Evolutionary conservation across 2,113 vertebrate genomes (phyloP).

Genomic region (Oophaga pumilio): DNA sequence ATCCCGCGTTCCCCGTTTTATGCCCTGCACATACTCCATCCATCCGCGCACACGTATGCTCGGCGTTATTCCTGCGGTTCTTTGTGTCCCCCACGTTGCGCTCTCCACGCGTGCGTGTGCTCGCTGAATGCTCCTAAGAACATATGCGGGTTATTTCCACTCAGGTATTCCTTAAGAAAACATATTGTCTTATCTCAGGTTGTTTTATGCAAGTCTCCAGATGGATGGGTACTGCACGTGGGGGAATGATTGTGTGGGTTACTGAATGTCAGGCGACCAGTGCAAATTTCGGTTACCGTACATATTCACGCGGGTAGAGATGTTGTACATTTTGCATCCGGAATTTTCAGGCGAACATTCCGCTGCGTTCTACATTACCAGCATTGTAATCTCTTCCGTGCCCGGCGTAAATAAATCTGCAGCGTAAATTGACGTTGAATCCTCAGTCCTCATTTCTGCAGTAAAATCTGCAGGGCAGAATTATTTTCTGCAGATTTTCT

Average conservation of each 20-base stretch:
- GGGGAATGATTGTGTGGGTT: neutral
- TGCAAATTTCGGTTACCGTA: no score
- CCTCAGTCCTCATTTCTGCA: no score
- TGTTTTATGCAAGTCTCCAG: neutral
- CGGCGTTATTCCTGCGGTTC: neutral
- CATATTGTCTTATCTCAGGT: neutral
- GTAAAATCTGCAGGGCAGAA: no score
- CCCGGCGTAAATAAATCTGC: no score
- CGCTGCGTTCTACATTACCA: no score
- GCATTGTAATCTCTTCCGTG: no score
- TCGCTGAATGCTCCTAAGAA: neutral
- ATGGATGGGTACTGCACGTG: neutral
- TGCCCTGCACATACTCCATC: neutral
- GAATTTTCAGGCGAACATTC: no score
- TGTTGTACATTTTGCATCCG: no score
- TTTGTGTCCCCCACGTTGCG: neutral
- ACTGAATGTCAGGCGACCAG: neutral
- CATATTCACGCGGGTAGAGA: no score
- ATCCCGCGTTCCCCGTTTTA: neutral
- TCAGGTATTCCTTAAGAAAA: neutral
- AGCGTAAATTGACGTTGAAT: no score
- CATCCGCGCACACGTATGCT: neutral
- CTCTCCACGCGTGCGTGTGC: neutral
- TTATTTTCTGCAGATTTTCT: no score
- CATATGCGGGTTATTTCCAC: neutral